Evolutionary conservation across 2,888 invertebrate genomes (phyloP).

Genomic region (Drosophila longiperda): DNA sequence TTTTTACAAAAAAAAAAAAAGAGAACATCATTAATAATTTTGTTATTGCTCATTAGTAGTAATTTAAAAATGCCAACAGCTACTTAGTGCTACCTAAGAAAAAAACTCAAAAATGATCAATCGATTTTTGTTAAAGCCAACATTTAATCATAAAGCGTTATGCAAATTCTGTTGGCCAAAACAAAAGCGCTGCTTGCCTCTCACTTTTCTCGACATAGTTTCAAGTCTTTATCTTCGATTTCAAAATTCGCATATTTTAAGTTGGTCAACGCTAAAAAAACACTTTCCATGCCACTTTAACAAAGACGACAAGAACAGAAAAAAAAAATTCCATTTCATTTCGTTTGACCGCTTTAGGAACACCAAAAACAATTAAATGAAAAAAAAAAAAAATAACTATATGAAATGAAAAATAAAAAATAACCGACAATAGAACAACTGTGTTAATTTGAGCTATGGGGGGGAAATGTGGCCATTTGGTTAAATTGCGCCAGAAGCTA

Average conservation of each 20-base stretch:
- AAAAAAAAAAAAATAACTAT: slow-evolving; percentile 16
- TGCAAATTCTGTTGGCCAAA: slow-evolving; percentile 25
- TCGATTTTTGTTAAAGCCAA: neutral
- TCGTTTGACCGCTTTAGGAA: slow-evolving; percentile 65
- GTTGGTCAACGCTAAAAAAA: slow-evolving; percentile 44
- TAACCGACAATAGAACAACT: slow-evolving; percentile 55
- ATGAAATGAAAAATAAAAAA: neutral
- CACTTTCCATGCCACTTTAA: slow-evolving; percentile 62
- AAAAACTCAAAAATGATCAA: neutral
- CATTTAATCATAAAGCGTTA: slow-evolving; percentile 7
- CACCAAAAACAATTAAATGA: slow-evolving; percentile 15
- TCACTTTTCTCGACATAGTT: slow-evolving; percentile 47
- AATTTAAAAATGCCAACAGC: neutral
- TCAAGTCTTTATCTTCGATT: slow-evolving; percentile 49
- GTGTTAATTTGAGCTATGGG: slow-evolving; percentile 66
- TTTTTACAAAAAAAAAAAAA: neutral
- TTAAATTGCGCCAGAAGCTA: slow-evolving; percentile 71
- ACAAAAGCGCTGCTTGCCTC: slow-evolving; percentile 31
- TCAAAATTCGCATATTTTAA: slow-evolving; percentile 30
- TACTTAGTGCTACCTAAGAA: slow-evolving; percentile 2
- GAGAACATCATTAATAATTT: neutral
- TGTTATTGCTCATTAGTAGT: neutral
- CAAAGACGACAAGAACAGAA: slow-evolving; percentile 11
- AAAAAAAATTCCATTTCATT: slow-evolving; percentile 63
- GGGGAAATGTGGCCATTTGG: slow-evolving; percentile 54